Percentiles rank a stretch among this genome's conserved stretches.
Conservation (phyloP, 1,140 invertebrate genomes). For the Pseudoatta argentina region DNA sequence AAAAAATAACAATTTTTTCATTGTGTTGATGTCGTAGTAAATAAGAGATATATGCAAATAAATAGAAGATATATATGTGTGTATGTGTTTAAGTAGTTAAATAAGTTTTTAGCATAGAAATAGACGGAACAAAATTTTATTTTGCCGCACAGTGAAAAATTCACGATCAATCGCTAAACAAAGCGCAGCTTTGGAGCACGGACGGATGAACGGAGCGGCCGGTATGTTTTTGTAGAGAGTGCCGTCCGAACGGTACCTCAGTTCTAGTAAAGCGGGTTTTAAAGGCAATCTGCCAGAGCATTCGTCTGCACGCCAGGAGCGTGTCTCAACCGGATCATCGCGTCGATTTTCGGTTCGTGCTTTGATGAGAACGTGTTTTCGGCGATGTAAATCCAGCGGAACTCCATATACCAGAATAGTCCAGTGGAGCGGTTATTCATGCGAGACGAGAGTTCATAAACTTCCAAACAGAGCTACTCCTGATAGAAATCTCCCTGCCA, state of each 20-base stretch:
- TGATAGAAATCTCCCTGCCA: neutral
- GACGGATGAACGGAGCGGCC: slow-evolving; percentile 16
- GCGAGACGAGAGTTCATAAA: slow-evolving; percentile 19
- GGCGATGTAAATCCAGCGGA: slow-evolving; percentile 16
- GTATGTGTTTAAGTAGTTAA: neutral
- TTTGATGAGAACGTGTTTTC: slow-evolving; percentile 30
- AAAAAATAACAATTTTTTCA: no score
- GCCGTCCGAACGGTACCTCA: slow-evolving; percentile 63
- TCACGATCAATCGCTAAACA: slow-evolving; percentile 21
- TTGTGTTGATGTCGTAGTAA: no score
- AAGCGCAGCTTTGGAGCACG: slow-evolving; percentile 35
- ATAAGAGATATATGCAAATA: neutral
- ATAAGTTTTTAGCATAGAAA: neutral
- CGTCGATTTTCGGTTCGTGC: slow-evolving; percentile 44
- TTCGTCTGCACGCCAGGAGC: slow-evolving; percentile 30
- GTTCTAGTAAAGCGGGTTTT: slow-evolving; percentile 70
- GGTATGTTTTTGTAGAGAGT: slow-evolving; percentile 48
- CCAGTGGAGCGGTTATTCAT: neutral
- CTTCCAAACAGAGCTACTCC: neutral
- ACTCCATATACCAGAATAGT: slow-evolving; percentile 29
- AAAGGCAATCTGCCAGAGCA: slow-evolving; percentile 62
- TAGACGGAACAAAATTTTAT: neutral
- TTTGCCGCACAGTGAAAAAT: neutral
- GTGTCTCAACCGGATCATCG: slow-evolving; percentile 44
- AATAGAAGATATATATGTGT: neutral